Percentiles rank a stretch among this genome's conserved stretches.
Evolutionary conservation across 2,888 invertebrate genomes (phyloP).

Genomic region (Malthinus flaveolus): DNA sequence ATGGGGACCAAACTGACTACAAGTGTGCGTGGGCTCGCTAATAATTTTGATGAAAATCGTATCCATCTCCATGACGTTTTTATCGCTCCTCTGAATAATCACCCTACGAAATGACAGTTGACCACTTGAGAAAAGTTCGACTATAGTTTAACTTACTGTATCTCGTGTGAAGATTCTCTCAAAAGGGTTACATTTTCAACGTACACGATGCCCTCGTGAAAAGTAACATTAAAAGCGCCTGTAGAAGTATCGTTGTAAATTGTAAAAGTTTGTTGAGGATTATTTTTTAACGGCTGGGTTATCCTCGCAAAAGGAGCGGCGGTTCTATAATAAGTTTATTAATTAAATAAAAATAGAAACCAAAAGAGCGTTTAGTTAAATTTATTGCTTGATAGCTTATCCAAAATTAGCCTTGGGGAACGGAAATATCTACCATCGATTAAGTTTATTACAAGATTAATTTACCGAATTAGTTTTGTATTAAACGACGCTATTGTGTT

Average conservation of each 20-base stretch:
- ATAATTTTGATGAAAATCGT: conserved; percentile 48
- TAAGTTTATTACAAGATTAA: not conserved
- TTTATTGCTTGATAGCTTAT: too few relatives aligned
- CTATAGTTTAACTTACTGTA: conserved; percentile 39
- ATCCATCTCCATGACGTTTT: conserved; percentile 38
- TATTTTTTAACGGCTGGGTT: conserved; percentile 52
- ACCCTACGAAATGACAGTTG: conserved; percentile 8
- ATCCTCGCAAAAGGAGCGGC: conserved; percentile 56
- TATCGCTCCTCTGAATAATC: conserved; percentile 51
- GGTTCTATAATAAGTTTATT: conserved; percentile 46
- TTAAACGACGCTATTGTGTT: too few relatives aligned
- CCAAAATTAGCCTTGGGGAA: too few relatives aligned
- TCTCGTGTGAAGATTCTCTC: conserved; percentile 51
- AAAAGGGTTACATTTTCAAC: conserved; percentile 57
- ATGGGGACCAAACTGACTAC: conserved; percentile 39
- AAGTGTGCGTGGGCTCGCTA: conserved; percentile 44
- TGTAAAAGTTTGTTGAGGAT: conserved; percentile 29
- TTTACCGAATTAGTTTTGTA: too few relatives aligned
- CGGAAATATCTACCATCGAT: not conserved
- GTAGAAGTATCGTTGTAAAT: conserved; percentile 26
- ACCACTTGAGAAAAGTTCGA: conserved; percentile 7
- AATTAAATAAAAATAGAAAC: not conserved
- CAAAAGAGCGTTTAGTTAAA: not conserved
- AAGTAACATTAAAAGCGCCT: conserved; percentile 59
- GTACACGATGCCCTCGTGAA: conserved; percentile 61